Evolutionary conservation across 2,888 invertebrate genomes (phyloP).

Genomic region (Drosophila glabriapex): DNA sequence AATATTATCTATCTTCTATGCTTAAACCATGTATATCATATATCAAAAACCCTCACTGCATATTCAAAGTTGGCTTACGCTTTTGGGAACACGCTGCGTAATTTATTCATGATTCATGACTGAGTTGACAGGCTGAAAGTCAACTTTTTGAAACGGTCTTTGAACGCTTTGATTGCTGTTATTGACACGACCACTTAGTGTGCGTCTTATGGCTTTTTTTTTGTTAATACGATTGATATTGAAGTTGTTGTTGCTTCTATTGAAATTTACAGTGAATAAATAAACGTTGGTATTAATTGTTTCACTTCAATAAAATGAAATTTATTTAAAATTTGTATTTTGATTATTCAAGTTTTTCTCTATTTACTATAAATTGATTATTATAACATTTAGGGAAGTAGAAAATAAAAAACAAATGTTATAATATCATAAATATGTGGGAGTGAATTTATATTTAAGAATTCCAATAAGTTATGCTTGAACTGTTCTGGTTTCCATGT

Average conservation of each 20-base stretch:
- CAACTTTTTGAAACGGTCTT: slow-evolving; percentile 49
- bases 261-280: slow-evolving; percentile 6
- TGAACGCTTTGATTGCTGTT: slow-evolving; percentile 65
- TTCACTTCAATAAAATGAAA: slow-evolving; percentile 40
- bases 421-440: slow-evolving; percentile 25
- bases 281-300: background rate
- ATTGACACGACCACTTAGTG: slow-evolving; percentile 55
- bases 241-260: slow-evolving; percentile 1
- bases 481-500: slow-evolving; percentile 35
- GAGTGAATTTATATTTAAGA: slow-evolving; percentile 18
- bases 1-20: rapidly evolving
- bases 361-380: slow-evolving; percentile 26
- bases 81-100: slow-evolving; percentile 46
- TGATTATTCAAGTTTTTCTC: slow-evolving; percentile 38
- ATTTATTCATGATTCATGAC: slow-evolving; percentile 19
- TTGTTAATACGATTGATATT: background rate
- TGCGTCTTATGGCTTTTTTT: background rate
- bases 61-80: background rate
- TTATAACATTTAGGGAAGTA: slow-evolving; percentile 34
- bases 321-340: slow-evolving; percentile 48
- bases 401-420: slow-evolving; percentile 44
- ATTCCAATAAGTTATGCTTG: slow-evolving; percentile 42
- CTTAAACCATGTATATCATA: rapidly evolving
- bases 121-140: slow-evolving; percentile 31
- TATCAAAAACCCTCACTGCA: too few species aligned